Evolutionary conservation across 2,113 vertebrate genomes (phyloP).

Genomic region (Dicaeum eximium): DNA sequence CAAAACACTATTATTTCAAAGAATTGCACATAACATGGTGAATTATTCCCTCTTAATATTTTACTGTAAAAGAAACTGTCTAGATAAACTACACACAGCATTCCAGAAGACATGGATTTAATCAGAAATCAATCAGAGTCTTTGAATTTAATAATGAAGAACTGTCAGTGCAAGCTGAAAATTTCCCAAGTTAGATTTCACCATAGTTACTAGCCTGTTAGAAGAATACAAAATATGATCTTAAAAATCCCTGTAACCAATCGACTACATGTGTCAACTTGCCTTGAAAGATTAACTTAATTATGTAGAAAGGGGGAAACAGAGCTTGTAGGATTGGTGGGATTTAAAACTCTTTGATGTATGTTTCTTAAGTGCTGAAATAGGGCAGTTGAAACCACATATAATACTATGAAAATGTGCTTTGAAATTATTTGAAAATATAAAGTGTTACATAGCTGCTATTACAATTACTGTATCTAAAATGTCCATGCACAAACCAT

Average conservation of each 20-base stretch:
- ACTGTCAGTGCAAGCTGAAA: neutral
- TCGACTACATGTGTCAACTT: conserved; percentile 42
- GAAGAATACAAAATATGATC: neutral
- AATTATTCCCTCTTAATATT: neutral
- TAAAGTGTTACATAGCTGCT: neutral
- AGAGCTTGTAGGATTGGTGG: neutral
- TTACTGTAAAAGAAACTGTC: conserved; percentile 8
- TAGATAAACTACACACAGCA: neutral
- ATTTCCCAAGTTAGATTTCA: neutral
- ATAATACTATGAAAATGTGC: conserved; percentile 4
- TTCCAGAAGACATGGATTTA: neutral
- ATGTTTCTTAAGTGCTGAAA: conserved; percentile 19
- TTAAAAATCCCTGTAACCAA: conserved; percentile 40
- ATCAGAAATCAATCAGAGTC: conserved; percentile 9
- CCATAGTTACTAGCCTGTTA: neutral
- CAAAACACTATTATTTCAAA: neutral
- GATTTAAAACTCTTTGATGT: conserved; percentile 57
- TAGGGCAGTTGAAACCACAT: neutral
- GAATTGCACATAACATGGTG: neutral
- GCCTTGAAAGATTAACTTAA: conserved; percentile 59
- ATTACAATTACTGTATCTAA: neutral
- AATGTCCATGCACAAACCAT: neutral
- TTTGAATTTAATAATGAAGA: conserved; percentile 41
- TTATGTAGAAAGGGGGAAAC: conserved; percentile 12
- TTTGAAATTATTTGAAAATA: neutral